Evolutionary conservation across 2,888 invertebrate genomes (phyloP).

Genomic region (Thymelicus acteon): DNA sequence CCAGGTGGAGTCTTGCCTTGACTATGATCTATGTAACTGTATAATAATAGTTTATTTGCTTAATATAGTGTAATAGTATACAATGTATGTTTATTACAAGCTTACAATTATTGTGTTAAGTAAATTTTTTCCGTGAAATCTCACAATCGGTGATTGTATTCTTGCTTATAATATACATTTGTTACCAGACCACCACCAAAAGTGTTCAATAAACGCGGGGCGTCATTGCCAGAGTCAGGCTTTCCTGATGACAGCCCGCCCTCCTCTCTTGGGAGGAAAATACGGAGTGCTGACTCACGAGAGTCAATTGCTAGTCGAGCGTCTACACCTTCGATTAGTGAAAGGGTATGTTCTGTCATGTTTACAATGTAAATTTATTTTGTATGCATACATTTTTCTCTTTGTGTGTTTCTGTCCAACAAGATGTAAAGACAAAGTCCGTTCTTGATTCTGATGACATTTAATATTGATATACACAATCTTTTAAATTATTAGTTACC

Average conservation of each 20-base stretch:
- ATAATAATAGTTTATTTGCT: too few species aligned
- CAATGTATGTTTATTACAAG: too few species aligned
- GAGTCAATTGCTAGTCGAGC: constrained; percentile 80
- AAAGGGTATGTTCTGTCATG: constrained; percentile 62
- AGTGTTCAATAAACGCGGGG: constrained; percentile 84
- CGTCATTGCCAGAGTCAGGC: constrained; percentile 84
- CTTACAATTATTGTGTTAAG: too few species aligned
- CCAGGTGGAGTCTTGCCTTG: too few species aligned
- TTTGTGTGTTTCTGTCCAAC: too few species aligned
- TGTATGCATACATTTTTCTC: not conserved
- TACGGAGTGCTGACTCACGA: constrained; percentile 75
- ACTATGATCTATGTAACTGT: too few species aligned
- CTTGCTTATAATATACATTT: constrained; percentile 3
- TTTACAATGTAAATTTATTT: too few species aligned
- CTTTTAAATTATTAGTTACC: too few species aligned
- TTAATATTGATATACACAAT: too few species aligned
- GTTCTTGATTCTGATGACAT: too few species aligned
- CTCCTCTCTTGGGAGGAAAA: constrained; percentile 72
- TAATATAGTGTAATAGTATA: too few species aligned
- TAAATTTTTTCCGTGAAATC: not conserved
- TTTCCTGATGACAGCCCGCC: constrained; percentile 81
- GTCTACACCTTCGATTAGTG: constrained; percentile 81
- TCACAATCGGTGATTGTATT: not conserved
- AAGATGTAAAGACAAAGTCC: too few species aligned
- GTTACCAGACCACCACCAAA: constrained; percentile 86